phyloP scores from a whole-genome alignment of 2,113 vertebrate species.

The Sinocyclocheilus grahami region DNA sequence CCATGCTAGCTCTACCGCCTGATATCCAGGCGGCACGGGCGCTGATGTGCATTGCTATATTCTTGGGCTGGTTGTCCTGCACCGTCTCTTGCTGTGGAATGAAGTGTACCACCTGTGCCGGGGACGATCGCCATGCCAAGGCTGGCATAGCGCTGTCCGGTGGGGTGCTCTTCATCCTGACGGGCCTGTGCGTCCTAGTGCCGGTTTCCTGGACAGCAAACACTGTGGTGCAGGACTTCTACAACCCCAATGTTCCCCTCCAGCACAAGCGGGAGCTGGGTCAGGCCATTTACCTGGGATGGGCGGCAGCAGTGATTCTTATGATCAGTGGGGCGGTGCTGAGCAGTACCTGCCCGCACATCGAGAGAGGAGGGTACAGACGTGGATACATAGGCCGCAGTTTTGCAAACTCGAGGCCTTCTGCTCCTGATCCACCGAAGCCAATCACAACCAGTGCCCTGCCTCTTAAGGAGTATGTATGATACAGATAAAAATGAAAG shows the following conservation, averaged over 20 bases:
- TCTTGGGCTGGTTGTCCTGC: slow-evolving; percentile 84
- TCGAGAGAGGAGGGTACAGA: slow-evolving; percentile 70
- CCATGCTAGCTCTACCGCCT: slow-evolving; percentile 82
- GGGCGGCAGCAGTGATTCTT: slow-evolving; percentile 82
- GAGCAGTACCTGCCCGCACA: slow-evolving; percentile 77
- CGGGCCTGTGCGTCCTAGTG: slow-evolving; percentile 79
- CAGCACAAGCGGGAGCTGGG: slow-evolving; percentile 89
- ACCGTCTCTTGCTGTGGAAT: slow-evolving; percentile 82
- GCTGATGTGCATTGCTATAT: slow-evolving; percentile 87
- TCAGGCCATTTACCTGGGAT: slow-evolving; percentile 90
- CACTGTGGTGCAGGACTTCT: slow-evolving; percentile 87
- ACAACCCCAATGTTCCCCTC: slow-evolving; percentile 79
- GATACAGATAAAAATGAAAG: not conserved
- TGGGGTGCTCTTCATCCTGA: slow-evolving; percentile 84
- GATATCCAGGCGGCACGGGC: slow-evolving; percentile 89
- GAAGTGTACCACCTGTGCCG: slow-evolving; percentile 83
- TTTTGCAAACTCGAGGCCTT: slow-evolving; percentile 72
- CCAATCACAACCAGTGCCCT: slow-evolving; percentile 69
- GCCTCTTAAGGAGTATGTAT: slow-evolving; percentile 80
- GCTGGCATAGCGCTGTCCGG: slow-evolving; percentile 78
- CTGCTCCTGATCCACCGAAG: slow-evolving; percentile 68
- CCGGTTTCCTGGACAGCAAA: slow-evolving; percentile 90
- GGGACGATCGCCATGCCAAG: slow-evolving; percentile 79
- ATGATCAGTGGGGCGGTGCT: slow-evolving; percentile 81
- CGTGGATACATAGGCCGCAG: slow-evolving; percentile 74